Percentiles rank a stretch among this genome's conserved stretches.
Evolutionary conservation across 2,797 vertebrate species (phyloP).

Genomic region (Sebastes hubbsi): DNA sequence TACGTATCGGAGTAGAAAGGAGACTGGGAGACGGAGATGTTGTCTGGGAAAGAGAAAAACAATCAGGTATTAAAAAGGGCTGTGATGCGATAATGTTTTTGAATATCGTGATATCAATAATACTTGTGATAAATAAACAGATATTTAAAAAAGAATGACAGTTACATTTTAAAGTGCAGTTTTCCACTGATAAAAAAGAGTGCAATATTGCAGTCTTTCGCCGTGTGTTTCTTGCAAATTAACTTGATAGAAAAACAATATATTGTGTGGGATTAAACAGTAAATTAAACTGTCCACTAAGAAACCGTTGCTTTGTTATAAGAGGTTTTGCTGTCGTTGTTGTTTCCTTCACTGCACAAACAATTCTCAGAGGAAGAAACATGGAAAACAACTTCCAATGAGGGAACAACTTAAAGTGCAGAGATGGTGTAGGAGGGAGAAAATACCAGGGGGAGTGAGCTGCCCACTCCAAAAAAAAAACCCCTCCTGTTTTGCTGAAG

Average conservation of each 20-base stretch:
- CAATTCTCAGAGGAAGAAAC: conserved; percentile 59
- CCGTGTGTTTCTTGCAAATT: no score
- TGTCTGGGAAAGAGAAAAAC: conserved; percentile 71
- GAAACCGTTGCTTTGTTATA: not conserved
- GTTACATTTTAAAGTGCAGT: not conserved
- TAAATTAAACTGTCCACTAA: not conserved
- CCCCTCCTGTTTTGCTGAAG: conserved; percentile 17
- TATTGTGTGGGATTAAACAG: conserved; percentile 1
- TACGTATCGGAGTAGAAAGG: conserved; percentile 69
- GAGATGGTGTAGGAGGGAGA: conserved; percentile 45
- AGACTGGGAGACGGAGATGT: conserved; percentile 48
- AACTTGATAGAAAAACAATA: not conserved
- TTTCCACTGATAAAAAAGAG: not conserved
- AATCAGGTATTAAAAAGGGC: not conserved
- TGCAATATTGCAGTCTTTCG: no score
- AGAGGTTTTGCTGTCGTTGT: conserved; percentile 48
- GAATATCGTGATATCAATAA: no score
- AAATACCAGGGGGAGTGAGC: conserved; percentile 33
- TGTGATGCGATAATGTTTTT: no score
- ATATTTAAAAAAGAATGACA: not conserved
- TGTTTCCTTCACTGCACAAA: conserved; percentile 43
- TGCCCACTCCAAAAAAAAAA: conserved; percentile 1
- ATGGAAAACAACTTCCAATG: conserved; percentile 56
- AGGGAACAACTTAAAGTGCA: not conserved
- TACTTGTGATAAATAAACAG: no score